phyloP scores from a whole-genome alignment of 2,113 vertebrate species.

The Mormyrus lacerda region DNA sequence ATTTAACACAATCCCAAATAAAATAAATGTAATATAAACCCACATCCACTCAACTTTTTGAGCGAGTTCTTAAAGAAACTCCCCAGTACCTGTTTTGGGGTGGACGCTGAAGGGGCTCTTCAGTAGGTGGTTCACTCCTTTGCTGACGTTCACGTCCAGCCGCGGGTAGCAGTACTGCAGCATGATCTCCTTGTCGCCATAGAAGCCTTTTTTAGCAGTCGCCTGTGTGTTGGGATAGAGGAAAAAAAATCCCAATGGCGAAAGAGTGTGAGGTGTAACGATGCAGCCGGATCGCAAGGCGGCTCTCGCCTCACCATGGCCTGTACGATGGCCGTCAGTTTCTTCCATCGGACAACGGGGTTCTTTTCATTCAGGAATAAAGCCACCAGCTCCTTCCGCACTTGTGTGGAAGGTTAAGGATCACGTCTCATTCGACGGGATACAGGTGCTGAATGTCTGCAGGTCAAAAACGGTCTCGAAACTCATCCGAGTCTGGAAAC shows the following conservation, averaged over 20 bases:
- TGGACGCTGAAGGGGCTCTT: slow-evolving; percentile 97
- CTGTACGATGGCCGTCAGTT: slow-evolving; percentile 41
- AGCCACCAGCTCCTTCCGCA: slow-evolving; percentile 56
- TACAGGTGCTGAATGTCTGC: not conserved
- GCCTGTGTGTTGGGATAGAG: slow-evolving; percentile 19
- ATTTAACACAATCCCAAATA: not conserved
- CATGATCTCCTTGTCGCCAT: slow-evolving; percentile 81
- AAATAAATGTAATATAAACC: not conserved
- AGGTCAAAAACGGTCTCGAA: not conserved
- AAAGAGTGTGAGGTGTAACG: not conserved
- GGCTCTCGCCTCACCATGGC: slow-evolving; percentile 42
- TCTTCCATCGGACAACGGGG: slow-evolving; percentile 71
- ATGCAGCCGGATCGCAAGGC: not conserved
- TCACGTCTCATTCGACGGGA: not conserved
- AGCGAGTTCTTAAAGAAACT: not conserved
- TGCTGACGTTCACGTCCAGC: slow-evolving; percentile 90
- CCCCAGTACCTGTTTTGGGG: slow-evolving; percentile 78
- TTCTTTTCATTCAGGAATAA: slow-evolving; percentile 59
- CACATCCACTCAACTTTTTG: not conserved
- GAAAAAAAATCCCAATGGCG: not conserved
- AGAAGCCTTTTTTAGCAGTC: slow-evolving; percentile 28
- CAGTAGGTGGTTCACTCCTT: slow-evolving; percentile 84
- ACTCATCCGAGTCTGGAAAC: not conserved
- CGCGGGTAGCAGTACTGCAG: slow-evolving; percentile 94
- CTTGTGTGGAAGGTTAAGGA: slow-evolving; percentile 61